Evolutionary conservation across 1,140 invertebrate genomes (phyloP).

Genomic region (Hylaeus anthracinus): DNA sequence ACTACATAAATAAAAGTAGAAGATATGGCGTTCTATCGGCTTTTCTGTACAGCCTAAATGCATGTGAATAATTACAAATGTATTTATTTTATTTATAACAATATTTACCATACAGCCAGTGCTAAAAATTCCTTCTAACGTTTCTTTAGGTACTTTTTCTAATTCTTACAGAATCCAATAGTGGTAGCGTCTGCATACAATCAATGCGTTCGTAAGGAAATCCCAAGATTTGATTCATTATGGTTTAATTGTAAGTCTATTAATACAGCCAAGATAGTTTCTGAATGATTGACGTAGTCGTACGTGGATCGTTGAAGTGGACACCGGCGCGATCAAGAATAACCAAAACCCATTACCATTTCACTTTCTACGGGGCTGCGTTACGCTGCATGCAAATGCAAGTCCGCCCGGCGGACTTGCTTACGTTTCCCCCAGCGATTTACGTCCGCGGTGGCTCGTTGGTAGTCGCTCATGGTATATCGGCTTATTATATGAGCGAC

Average conservation of each 20-base stretch:
- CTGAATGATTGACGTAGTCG: conserved; percentile 29
- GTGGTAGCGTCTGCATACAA: no score
- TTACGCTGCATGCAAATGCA: conserved; percentile 37
- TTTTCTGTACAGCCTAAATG: no score
- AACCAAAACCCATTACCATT: conserved; percentile 33
- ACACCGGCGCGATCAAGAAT: conserved; percentile 9
- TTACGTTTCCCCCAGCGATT: neutral
- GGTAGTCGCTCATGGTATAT: conserved; percentile 42
- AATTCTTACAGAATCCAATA: no score
- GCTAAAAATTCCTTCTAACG: no score
- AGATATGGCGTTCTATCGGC: no score
- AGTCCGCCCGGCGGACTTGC: neutral
- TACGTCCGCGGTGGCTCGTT: conserved; percentile 34
- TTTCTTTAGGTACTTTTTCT: no score
- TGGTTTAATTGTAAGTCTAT: conserved; percentile 4
- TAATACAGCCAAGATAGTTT: conserved; percentile 11
- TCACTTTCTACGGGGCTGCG: conserved; percentile 17
- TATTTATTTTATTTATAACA: no score
- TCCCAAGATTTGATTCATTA: conserved; percentile 3
- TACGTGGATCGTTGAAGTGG: neutral
- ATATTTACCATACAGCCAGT: no score
- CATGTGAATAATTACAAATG: no score
- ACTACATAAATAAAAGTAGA: no score
- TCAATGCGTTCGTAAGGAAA: no score
- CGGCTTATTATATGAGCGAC: conserved; percentile 39